Evolutionary conservation across 2,113 vertebrate species (phyloP), one percentile per base, ranked within the genome.

Genomic region (Callionymus lyra): DNA sequence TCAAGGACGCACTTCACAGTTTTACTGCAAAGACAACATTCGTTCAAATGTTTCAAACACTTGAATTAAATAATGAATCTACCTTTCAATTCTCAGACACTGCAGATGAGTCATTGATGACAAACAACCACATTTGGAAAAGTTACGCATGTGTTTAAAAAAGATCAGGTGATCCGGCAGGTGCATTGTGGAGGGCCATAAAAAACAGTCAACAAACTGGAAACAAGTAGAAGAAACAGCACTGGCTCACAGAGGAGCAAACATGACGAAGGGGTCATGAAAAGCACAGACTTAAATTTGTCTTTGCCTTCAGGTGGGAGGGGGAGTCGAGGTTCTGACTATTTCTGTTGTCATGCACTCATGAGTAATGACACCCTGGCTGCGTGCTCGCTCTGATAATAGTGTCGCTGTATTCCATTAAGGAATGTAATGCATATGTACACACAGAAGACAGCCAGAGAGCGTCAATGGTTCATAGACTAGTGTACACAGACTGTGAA

Each of bases 301-400:
- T n/a, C n/a, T 27, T 4, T 27, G 21, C 41, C 6, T 2, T 32
- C 32, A 38, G 46, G 34, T 31, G 49, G 27, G 11, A 15, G 58
- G 35, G 42, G 35, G 15, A 47, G 51, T 59, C 10, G 21, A 34
- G 37, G 16, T 31, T 15, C 44, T 34, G 47, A 44, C 51, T 41
- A 39, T 35, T 57, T 44, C 19, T 31, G 31, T 44, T 44, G 44
- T 58, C 54, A 33, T 40, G 5, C 10, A 12, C 27, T 18, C 31
- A 35, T 67, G 56, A 72, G 60, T 53, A 60, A 72, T 57, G 59
- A 50, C 43, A 39, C 44, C 15, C 12, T 47, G 55, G 21, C 21
- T 27, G 8, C 4, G 8, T 41, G 39, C 45, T 9, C n/a, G n/a
- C 10, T 37, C 12, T 36, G 41, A 44, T 4, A 32, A 31, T 2